These are phyloP conservation scores for Toxostoma redivivum DNA, from an alignment of 2,113 vertebrate species.

Conservation along the genomic window DNA sequence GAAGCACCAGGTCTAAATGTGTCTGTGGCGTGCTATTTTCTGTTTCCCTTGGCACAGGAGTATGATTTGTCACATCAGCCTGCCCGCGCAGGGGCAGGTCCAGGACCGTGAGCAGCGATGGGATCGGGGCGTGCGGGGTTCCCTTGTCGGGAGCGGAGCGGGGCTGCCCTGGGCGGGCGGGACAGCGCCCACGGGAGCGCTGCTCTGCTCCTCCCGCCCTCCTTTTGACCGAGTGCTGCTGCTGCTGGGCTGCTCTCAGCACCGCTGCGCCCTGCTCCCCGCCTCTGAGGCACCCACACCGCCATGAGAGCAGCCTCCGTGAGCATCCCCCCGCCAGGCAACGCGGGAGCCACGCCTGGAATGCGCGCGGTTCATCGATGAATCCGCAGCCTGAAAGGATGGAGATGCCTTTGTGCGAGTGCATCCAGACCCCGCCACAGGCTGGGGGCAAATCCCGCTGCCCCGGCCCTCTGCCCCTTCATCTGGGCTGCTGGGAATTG, in stretches of 20 bases:
- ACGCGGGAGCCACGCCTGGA: conserved; percentile 68
- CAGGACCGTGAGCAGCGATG: not conserved
- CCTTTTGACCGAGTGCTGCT: no score
- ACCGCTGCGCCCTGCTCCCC: not conserved
- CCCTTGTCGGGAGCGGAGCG: no score
- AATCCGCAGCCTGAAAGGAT: conserved; percentile 53
- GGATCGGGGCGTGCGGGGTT: no score
- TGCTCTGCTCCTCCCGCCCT: no score
- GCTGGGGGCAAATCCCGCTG: not conserved
- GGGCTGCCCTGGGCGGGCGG: no score
- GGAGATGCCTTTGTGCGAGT: conserved; percentile 67
- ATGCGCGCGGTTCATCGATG: conserved; percentile 74
- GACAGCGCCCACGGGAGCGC: no score
- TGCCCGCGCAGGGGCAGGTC: not conserved
- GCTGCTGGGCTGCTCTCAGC: no score
- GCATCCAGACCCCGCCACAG: conserved; percentile 38
- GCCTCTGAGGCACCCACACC: conserved; percentile 39
- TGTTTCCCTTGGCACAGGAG: not conserved
- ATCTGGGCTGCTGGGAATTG: not conserved
- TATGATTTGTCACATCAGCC: not conserved
- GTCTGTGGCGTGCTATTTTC: not conserved
- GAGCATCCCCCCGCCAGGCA: conserved; percentile 69
- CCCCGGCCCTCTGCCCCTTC: not conserved
- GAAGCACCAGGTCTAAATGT: not conserved
- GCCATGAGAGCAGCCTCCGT: conserved; percentile 50